phyloP scores from a whole-genome alignment of 1,140 invertebrate species.

The Araneus ventricosus region DNA sequence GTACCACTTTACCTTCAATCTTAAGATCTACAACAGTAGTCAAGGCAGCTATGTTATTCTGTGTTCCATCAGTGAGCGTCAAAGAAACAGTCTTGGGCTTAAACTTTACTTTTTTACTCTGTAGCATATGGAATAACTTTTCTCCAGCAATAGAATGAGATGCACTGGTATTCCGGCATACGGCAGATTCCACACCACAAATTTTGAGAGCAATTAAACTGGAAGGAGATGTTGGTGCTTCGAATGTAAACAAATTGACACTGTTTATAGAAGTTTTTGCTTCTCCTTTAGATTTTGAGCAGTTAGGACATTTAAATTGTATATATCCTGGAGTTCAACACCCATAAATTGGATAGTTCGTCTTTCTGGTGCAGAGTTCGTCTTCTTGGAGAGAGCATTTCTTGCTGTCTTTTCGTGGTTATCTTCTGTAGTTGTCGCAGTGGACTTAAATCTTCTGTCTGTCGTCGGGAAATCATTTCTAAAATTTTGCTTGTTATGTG shows the following conservation, averaged over 20 bases:
- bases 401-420: too few relatives aligned
- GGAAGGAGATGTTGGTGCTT: background rate
- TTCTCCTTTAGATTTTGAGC: background rate
- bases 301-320: constrained; percentile 1
- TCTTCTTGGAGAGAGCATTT: background rate
- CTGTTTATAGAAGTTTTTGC: too few relatives aligned
- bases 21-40: background rate
- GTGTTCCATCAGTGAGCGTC: constrained; percentile 17
- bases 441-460: background rate
- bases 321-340: background rate
- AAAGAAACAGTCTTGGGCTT: background rate
- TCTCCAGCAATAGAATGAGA: too few relatives aligned
- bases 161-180: constrained; percentile 39
- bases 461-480: too few relatives aligned
- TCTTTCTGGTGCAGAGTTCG: background rate
- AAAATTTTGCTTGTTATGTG: too few relatives aligned
- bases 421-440: background rate
- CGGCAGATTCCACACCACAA: background rate
- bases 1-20: background rate
- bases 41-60: background rate
- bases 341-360: background rate
- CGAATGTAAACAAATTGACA: background rate
- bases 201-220: background rate
- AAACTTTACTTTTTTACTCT: constrained; percentile 18
- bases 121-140: too few relatives aligned